Conservation (phyloP, 2,888 invertebrate species). For the Drosophila meridiana region DNA sequence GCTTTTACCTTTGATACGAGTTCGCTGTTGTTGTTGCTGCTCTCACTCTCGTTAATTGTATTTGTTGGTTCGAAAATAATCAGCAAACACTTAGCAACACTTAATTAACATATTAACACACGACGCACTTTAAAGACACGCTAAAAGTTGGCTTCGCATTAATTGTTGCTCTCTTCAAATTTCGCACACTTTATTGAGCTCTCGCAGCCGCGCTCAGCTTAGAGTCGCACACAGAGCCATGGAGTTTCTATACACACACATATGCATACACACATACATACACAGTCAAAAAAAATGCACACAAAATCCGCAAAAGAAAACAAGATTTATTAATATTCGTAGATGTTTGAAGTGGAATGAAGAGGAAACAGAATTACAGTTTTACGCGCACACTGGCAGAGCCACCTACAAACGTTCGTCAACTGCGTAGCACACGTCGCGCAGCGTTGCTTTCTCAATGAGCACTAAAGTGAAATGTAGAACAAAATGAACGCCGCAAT, state of each 20-base stretch:
- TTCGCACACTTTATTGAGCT: slow-evolving; percentile 37
- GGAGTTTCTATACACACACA: slow-evolving; percentile 21
- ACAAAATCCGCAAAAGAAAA: slow-evolving; percentile 2
- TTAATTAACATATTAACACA: slow-evolving; percentile 50
- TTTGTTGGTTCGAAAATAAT: slow-evolving; percentile 43
- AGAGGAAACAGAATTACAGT: slow-evolving; percentile 35
- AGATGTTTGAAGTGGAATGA: slow-evolving; percentile 10
- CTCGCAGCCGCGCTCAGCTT: slow-evolving; percentile 9
- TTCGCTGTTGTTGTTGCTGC: slow-evolving; percentile 17
- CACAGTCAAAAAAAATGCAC: slow-evolving; percentile 19
- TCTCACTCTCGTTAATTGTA: slow-evolving; percentile 26
- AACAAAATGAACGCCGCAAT: slow-evolving; percentile 57
- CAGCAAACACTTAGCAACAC: slow-evolving; percentile 49
- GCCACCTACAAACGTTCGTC: slow-evolving; percentile 18
- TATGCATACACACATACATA: background rate
- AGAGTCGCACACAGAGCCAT: slow-evolving; percentile 9
- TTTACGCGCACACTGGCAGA: slow-evolving; percentile 62
- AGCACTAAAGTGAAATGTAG: slow-evolving; percentile 59
- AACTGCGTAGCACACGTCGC: slow-evolving; percentile 52
- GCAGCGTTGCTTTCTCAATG: slow-evolving; percentile 72
- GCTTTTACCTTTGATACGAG: slow-evolving; percentile 61
- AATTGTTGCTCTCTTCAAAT: slow-evolving; percentile 38
- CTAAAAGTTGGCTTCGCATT: slow-evolving; percentile 35
- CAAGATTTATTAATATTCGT: slow-evolving; percentile 10
- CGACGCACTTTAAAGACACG: slow-evolving; percentile 51